Percentiles rank a stretch among this genome's conserved stretches.
Conservation (phyloP, 23 tunicate genomes). For the Ciona savignyi region DNA sequence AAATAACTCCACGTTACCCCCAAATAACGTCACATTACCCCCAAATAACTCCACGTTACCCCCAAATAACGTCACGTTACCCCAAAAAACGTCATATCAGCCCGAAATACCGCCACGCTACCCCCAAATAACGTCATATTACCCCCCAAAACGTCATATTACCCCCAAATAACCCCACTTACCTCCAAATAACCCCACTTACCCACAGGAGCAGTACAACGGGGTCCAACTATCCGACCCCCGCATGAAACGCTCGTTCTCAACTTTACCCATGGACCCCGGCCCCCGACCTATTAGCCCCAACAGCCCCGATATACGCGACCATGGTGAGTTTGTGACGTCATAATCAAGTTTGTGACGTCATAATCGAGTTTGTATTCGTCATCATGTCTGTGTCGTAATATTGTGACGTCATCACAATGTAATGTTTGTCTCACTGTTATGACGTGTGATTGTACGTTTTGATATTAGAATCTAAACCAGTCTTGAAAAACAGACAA, state of each 20-base stretch:
- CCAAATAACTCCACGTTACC: too few relatives aligned
- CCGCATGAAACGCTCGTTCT: conserved; percentile 38
- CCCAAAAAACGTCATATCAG: too few relatives aligned
- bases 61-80: too few relatives aligned
- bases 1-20: too few relatives aligned
- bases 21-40: too few relatives aligned
- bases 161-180: too few relatives aligned
- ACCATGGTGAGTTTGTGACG: neutral
- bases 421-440: neutral
- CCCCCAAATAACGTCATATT: too few relatives aligned
- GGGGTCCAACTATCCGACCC: neutral
- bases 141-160: too few relatives aligned
- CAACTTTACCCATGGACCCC: conserved; percentile 64
- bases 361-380: neutral
- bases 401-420: neutral
- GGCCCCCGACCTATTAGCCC: conserved; percentile 42
- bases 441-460: neutral
- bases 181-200: neutral
- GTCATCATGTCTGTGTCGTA: neutral
- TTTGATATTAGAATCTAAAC: neutral
- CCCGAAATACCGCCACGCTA: too few relatives aligned
- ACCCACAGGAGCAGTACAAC: conserved; percentile 6
- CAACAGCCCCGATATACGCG: conserved; percentile 36
- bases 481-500: too few relatives aligned
- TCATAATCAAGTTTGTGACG: neutral